A percentile compares a stretch with the other conserved stretches of the same genome.
These are phyloP conservation scores for Takifugu flavidus DNA, from an alignment of 2,113 vertebrate species.

Conservation along the genomic window DNA sequence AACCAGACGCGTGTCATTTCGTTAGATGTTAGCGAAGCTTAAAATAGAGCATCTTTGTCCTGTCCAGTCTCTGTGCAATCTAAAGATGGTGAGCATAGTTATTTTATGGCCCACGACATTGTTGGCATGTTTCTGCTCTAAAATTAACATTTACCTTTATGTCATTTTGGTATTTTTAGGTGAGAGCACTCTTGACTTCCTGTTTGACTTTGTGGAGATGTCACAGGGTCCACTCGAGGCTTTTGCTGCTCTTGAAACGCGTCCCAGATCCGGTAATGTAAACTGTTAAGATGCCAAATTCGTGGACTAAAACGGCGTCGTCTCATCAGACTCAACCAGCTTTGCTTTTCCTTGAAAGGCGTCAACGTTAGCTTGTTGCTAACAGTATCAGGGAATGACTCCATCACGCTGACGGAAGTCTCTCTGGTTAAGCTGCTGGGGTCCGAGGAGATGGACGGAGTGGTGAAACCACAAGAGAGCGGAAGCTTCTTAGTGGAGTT, in stretches of 20 bases:
- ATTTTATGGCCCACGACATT: too few relatives aligned
- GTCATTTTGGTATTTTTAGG: conserved; percentile 28
- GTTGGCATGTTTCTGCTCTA: too few relatives aligned
- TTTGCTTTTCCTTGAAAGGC: conserved; percentile 30
- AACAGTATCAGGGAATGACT: conserved; percentile 43
- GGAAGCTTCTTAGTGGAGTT: conserved; percentile 42
- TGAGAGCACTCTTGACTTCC: conserved; percentile 57
- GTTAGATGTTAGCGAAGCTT: too few relatives aligned
- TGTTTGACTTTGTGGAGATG: conserved; percentile 56
- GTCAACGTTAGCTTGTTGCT: conserved; percentile 48
- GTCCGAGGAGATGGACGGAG: conserved; percentile 28
- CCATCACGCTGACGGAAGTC: conserved; percentile 43
- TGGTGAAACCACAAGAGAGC: conserved; percentile 13
- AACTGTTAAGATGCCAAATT: neutral
- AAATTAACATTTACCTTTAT: too few relatives aligned
- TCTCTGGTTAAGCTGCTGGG: conserved; percentile 44
- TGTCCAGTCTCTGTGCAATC: too few relatives aligned
- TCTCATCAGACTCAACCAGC: too few relatives aligned
- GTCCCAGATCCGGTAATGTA: conserved; percentile 49
- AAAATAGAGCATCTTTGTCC: too few relatives aligned
- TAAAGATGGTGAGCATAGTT: too few relatives aligned
- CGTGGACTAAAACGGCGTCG: neutral
- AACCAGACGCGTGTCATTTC: too few relatives aligned
- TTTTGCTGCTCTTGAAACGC: conserved; percentile 41
- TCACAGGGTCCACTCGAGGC: conserved; percentile 25